Evolutionary conservation across 1,140 invertebrate species (phyloP).

Genomic region (Lerema accius): DNA sequence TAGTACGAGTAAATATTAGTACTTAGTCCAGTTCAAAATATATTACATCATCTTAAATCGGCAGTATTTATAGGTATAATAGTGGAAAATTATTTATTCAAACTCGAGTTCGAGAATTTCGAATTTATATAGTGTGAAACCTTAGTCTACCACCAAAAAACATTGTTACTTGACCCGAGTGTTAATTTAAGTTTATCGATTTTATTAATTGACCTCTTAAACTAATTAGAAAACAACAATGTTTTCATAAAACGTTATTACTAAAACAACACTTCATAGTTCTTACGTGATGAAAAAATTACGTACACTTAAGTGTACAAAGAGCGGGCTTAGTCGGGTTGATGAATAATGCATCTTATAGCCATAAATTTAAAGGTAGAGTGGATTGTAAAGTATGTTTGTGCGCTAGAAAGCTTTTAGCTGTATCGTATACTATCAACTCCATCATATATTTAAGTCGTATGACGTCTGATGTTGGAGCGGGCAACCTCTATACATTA

Average conservation of each 20-base stretch:
- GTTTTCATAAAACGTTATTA: background rate
- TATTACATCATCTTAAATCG: no score
- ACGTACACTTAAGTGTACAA: constrained; percentile 7
- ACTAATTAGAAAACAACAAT: background rate
- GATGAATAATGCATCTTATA: constrained; percentile 30
- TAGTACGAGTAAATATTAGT: no score
- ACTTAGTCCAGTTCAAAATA: no score
- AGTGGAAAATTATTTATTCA: no score
- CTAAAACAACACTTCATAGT: background rate
- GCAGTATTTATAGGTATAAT: no score
- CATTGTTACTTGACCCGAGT: no score
- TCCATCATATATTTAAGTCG: constrained; percentile 31
- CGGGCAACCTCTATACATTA: constrained; percentile 6
- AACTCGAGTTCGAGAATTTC: no score
- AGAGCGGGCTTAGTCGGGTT: background rate
- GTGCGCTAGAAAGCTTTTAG: constrained; percentile 30
- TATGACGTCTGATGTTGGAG: constrained; percentile 8
- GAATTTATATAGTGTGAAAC: no score
- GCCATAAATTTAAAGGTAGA: constrained; percentile 22
- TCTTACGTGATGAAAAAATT: constrained; percentile 16
- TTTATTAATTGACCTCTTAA: no score
- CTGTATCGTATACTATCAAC: constrained; percentile 32
- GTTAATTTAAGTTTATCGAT: no score
- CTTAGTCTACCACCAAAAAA: no score
- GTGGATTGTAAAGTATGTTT: constrained; percentile 30